Evolutionary conservation across 2,888 invertebrate species (phyloP).

Genomic region (Thereva unica): DNA sequence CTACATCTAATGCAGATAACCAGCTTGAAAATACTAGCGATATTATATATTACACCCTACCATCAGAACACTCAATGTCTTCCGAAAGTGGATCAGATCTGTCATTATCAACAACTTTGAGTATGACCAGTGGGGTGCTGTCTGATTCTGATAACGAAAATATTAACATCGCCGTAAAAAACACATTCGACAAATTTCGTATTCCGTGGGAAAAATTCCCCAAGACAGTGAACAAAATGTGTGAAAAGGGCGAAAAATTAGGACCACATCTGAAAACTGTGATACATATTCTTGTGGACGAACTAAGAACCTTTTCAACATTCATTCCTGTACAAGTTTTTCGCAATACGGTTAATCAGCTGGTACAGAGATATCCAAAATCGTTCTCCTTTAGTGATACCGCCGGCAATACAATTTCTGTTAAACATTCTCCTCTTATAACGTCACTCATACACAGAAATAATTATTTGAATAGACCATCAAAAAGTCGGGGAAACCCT

Average conservation of each 20-base stretch:
- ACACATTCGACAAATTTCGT: constrained; percentile 11
- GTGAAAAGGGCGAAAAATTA: constrained; percentile 15
- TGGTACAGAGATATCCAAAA: constrained; percentile 13
- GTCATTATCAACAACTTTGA: constrained; percentile 17
- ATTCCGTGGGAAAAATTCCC: constrained; percentile 30
- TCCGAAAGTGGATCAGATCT: constrained; percentile 7
- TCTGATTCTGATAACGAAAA: constrained; percentile 7
- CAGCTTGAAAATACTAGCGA: background rate
- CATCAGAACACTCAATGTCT: background rate
- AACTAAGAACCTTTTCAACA: constrained; percentile 5
- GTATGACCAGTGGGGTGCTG: constrained; percentile 4
- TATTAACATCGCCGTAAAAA: constrained; percentile 1
- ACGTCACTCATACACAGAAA: constrained; percentile 17
- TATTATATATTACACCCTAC: constrained; percentile 13
- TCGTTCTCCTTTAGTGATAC: constrained; percentile 17
- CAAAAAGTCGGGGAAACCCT: background rate
- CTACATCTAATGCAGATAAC: constrained; percentile 8
- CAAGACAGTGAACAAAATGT: background rate
- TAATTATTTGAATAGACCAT: constrained; percentile 6
- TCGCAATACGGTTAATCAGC: constrained; percentile 5
- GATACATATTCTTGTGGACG: constrained; percentile 21
- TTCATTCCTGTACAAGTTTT: constrained; percentile 15
- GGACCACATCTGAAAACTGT: constrained; percentile 16
- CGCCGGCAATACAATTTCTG: constrained; percentile 10
- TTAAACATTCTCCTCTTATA: constrained; percentile 21